Percentiles rank a stretch among this genome's conserved stretches.
These are phyloP conservation scores for Brachystomella parvula DNA, from an alignment of 1,140 invertebrate genomes.

Conservation along the genomic window DNA sequence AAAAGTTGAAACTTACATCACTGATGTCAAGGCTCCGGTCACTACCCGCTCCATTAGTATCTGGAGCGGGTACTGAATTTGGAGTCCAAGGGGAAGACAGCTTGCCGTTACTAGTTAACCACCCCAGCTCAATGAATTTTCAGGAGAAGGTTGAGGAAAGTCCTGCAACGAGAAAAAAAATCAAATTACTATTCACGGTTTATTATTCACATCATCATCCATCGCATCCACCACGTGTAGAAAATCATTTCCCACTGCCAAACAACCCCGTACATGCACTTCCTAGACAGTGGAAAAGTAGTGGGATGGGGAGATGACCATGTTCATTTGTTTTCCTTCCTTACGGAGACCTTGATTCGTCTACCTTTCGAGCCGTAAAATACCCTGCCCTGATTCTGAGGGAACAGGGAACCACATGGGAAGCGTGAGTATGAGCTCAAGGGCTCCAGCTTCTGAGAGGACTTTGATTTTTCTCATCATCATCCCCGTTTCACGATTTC, in stretches of 20 bases:
- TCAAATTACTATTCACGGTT: not conserved
- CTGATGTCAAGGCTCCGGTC: conserved; percentile 73
- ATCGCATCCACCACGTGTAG: not conserved
- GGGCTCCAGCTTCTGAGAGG: too few relatives aligned
- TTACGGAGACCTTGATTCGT: too few relatives aligned
- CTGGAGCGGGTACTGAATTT: conserved; percentile 58
- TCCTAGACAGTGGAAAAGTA: too few relatives aligned
- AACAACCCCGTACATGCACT: not conserved
- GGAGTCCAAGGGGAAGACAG: conserved; percentile 79
- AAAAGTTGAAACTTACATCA: conserved; percentile 49
- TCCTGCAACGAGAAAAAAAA: not conserved
- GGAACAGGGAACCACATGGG: too few relatives aligned
- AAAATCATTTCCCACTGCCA: not conserved
- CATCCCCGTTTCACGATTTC: too few relatives aligned
- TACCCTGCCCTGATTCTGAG: too few relatives aligned
- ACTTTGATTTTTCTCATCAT: too few relatives aligned
- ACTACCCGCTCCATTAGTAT: conserved; percentile 51
- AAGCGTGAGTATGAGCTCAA: too few relatives aligned
- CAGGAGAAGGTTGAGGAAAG: not conserved
- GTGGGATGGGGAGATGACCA: too few relatives aligned
- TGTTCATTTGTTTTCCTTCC: too few relatives aligned
- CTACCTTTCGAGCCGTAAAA: too few relatives aligned
- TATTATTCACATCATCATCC: not conserved
- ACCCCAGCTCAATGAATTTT: conserved; percentile 20
- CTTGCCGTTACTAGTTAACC: conserved; percentile 52